Percentiles rank a stretch among this genome's conserved stretches.
Evolutionary conservation across 2,888 invertebrate species (phyloP).

Genomic region (Platycheirus albimanus): DNA sequence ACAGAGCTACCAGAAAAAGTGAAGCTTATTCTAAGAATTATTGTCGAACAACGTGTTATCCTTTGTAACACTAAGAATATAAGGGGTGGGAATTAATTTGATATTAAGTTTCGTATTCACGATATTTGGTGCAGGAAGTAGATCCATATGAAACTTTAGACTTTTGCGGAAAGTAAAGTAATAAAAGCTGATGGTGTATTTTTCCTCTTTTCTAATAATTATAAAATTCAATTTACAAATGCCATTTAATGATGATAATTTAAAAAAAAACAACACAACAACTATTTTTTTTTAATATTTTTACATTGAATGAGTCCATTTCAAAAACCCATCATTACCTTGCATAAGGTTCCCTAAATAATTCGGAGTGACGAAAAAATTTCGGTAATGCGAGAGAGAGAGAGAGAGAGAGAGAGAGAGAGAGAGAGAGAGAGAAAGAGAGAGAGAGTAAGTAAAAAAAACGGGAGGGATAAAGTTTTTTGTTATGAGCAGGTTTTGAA

Average conservation of each 20-base stretch:
- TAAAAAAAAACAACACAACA: slow-evolving; percentile 21
- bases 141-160: no score
- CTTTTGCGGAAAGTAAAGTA: no score
- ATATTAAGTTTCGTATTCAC: no score
- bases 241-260: not conserved
- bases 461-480: slow-evolving; percentile 63
- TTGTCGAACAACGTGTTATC: no score
- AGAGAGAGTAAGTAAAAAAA: slow-evolving; percentile 53
- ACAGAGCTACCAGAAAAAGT: no score
- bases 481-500: slow-evolving; percentile 46
- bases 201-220: no score
- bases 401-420: slow-evolving; percentile 64
- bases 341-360: slow-evolving; percentile 85
- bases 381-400: slow-evolving; percentile 71
- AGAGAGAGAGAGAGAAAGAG: slow-evolving; percentile 66
- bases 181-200: slow-evolving; percentile 3
- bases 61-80: no score
- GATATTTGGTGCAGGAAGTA: no score
- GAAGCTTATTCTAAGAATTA: no score
- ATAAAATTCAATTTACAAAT: slow-evolving; percentile 50
- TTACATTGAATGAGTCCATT: slow-evolving; percentile 60
- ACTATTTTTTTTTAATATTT: slow-evolving; percentile 12
- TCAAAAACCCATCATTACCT: slow-evolving; percentile 83
- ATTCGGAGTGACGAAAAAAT: slow-evolving; percentile 69
- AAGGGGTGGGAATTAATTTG: no score